Conservation (phyloP, 2,113 vertebrate genomes). For the Pelmatolapia mariae region DNA sequence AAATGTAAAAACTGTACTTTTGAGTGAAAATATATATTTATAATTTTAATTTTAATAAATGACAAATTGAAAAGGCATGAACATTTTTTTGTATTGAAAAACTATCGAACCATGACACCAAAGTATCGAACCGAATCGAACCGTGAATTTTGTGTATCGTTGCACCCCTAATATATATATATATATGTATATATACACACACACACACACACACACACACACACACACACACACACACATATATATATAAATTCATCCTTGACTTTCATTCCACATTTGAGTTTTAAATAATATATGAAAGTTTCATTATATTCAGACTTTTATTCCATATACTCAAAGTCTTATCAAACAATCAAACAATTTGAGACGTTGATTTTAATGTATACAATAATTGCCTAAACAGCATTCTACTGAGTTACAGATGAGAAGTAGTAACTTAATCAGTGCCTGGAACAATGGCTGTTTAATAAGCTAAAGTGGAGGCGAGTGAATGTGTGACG, state of each 20-base stretch:
- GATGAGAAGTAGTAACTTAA: constrained; percentile 7
- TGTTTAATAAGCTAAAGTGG: constrained; percentile 19
- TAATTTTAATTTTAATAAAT: too few species aligned
- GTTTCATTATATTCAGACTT: background rate
- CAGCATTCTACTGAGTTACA: background rate
- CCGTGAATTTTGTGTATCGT: too few species aligned
- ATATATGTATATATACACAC: too few species aligned
- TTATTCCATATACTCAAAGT: background rate
- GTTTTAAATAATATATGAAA: background rate
- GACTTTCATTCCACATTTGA: background rate
- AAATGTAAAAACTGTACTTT: too few species aligned
- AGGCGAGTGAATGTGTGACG: constrained; percentile 11
- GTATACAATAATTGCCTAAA: background rate
- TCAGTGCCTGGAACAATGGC: constrained; percentile 2
- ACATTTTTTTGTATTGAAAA: too few species aligned
- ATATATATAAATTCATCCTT: background rate
- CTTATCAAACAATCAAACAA: background rate
- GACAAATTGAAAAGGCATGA: too few species aligned
- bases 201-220: too few species aligned
- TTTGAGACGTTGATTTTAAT: background rate
- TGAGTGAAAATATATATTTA: too few species aligned
- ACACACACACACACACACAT: too few species aligned
- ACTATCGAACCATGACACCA: too few species aligned
- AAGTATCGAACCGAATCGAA: too few species aligned
- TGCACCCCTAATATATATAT: too few species aligned